These are phyloP conservation scores for Rhinogobio ventralis DNA, from an alignment of 2,797 vertebrate genomes.

Conservation along the genomic window DNA sequence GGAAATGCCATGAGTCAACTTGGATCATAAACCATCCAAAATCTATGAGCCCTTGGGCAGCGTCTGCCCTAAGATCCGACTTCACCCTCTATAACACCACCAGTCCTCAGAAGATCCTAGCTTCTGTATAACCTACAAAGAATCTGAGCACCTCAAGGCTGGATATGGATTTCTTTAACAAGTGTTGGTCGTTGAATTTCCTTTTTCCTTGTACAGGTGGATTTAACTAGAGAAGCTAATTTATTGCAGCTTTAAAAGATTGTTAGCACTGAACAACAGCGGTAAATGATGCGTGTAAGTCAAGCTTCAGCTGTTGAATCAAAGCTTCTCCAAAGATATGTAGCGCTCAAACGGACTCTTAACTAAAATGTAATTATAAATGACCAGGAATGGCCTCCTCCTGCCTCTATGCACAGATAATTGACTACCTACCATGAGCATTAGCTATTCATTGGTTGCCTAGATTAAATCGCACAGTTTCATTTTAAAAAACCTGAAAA, in stretches of 20 bases:
- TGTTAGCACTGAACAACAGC: constrained; percentile 33
- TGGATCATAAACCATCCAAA: constrained; percentile 46
- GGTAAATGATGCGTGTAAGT: constrained; percentile 38
- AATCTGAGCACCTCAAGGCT: constrained; percentile 9
- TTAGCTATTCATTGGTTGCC: constrained; percentile 51
- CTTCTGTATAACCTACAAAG: constrained; percentile 24
- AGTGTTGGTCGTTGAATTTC: neutral
- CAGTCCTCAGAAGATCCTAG: constrained; percentile 33
- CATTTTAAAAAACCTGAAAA: constrained; percentile 36
- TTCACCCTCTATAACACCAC: constrained; percentile 28
- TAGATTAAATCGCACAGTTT: constrained; percentile 38
- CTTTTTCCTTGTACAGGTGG: constrained; percentile 28
- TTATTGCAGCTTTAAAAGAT: constrained; percentile 44
- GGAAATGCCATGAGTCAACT: constrained; percentile 43
- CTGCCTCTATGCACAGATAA: constrained; percentile 43
- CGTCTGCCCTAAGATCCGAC: constrained; percentile 33
- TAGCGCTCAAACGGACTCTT: constrained; percentile 24
- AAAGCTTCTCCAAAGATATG: constrained; percentile 27
- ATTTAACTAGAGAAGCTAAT: constrained; percentile 23
- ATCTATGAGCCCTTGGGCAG: constrained; percentile 47
- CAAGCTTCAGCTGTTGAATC: constrained; percentile 39
- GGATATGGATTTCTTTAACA: constrained; percentile 34
- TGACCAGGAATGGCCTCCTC: constrained; percentile 44
- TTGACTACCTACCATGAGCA: constrained; percentile 45
- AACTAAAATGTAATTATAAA: constrained; percentile 50